Percentiles rank a stretch among this genome's conserved stretches.
Conservation (phyloP, 1,140 invertebrate genomes). For the Sinonovacula constricta region DNA sequence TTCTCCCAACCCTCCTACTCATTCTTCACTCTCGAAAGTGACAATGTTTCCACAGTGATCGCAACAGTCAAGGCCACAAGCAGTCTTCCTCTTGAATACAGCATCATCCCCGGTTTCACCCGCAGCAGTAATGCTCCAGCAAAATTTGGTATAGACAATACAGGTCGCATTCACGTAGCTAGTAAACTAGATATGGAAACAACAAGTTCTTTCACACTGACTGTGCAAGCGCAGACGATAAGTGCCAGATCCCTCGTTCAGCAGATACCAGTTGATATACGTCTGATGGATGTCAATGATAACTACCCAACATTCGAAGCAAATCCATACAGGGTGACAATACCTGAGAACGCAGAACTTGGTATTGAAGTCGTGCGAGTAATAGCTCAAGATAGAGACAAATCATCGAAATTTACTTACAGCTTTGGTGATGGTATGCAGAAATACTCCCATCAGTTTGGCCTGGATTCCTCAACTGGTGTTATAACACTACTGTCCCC, state of each 20-base stretch:
- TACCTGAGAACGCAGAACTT: slow-evolving; percentile 91
- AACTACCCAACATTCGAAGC: slow-evolving; percentile 81
- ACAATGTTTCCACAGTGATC: slow-evolving; percentile 81
- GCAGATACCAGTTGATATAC: slow-evolving; percentile 61
- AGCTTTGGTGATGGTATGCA: slow-evolving; percentile 62
- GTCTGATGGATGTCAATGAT: slow-evolving; percentile 70
- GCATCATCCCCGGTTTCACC: slow-evolving; percentile 83
- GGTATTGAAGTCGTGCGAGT: slow-evolving; percentile 84
- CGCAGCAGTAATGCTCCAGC: slow-evolving; percentile 65
- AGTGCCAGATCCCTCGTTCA: slow-evolving; percentile 63
- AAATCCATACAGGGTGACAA: slow-evolving; percentile 85
- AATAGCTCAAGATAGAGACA: slow-evolving; percentile 85
- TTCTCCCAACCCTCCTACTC: slow-evolving; percentile 85
- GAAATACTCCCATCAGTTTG: slow-evolving; percentile 86
- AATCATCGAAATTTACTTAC: slow-evolving; percentile 55
- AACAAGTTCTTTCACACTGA: slow-evolving; percentile 79
- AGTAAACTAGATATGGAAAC: slow-evolving; percentile 89
- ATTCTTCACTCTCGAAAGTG: slow-evolving; percentile 89
- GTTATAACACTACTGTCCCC: slow-evolving; percentile 68
- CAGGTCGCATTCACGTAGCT: slow-evolving; percentile 86
- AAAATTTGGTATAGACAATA: slow-evolving; percentile 87
- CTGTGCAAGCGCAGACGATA: slow-evolving; percentile 58
- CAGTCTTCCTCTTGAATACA: slow-evolving; percentile 80
- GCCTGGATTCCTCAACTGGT: slow-evolving; percentile 85
- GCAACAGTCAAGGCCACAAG: slow-evolving; percentile 72